Percentiles rank a stretch among this genome's conserved stretches.
These are phyloP conservation scores for Zeus faber DNA, from an alignment of 2,113 vertebrate species.

Conservation along the genomic window DNA sequence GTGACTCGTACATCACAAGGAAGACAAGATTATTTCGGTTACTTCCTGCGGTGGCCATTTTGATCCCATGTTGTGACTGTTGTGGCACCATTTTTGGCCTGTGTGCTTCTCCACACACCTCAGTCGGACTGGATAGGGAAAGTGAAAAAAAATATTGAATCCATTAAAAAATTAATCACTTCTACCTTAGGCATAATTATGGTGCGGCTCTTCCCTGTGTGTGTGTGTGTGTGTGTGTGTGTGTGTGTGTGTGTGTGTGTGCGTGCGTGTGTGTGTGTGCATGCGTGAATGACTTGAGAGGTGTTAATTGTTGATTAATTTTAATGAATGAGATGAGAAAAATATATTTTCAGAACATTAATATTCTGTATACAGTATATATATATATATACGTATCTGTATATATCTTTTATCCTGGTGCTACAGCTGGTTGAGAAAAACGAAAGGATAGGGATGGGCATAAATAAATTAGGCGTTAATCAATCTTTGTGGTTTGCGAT, in stretches of 20 bases:
- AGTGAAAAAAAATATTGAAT: constrained; percentile 79
- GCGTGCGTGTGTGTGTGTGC: constrained; percentile 1
- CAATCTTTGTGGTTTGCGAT: too few relatives aligned
- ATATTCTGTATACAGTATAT: too few relatives aligned
- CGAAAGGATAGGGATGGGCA: too few relatives aligned
- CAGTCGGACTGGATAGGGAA: constrained; percentile 47
- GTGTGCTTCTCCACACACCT: constrained; percentile 23
- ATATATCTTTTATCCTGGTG: too few relatives aligned
- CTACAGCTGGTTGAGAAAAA: too few relatives aligned
- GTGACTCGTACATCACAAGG: too few relatives aligned
- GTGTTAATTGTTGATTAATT: too few relatives aligned
- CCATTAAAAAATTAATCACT: constrained; percentile 75
- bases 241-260: constrained; percentile 5
- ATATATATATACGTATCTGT: background rate
- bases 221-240: constrained; percentile 11
- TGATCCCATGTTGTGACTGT: constrained; percentile 43
- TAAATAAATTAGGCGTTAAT: too few relatives aligned
- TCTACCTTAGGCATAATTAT: constrained; percentile 74
- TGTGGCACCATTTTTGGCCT: constrained; percentile 11
- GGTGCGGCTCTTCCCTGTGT: constrained; percentile 53
- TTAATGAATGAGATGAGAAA: too few relatives aligned
- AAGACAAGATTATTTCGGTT: too few relatives aligned
- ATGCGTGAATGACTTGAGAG: background rate
- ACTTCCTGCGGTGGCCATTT: background rate
- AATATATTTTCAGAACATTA: too few relatives aligned